A percentile compares a stretch with the other conserved stretches of the same genome.
Evolutionary conservation across 1,140 invertebrate species (phyloP).

Genomic region (Calosoma granatense): DNA sequence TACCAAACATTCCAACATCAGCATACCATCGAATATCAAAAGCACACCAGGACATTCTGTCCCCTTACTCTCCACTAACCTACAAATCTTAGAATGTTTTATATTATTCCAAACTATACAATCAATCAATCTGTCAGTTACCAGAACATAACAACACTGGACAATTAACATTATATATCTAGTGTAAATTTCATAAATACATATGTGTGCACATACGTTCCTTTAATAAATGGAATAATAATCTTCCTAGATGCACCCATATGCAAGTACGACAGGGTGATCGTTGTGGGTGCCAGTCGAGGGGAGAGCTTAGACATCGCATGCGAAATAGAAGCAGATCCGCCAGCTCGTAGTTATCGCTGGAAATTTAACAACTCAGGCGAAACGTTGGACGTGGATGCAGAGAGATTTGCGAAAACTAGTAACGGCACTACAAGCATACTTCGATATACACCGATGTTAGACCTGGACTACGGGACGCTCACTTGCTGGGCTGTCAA

Average conservation of each 20-base stretch:
- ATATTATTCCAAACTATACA: too few relatives aligned
- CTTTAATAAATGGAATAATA: too few relatives aligned
- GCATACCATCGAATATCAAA: too few relatives aligned
- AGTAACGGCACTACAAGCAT: slow-evolving; percentile 56
- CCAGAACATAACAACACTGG: too few relatives aligned
- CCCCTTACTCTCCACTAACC: too few relatives aligned
- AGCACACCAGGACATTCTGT: too few relatives aligned
- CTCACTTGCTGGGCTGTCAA: slow-evolving; percentile 75
- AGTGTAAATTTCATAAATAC: too few relatives aligned
- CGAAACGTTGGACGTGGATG: slow-evolving; percentile 66
- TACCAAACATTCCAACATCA: too few relatives aligned
- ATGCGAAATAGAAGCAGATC: slow-evolving; percentile 80
- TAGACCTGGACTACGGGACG: slow-evolving; percentile 68
- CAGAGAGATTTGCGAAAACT: slow-evolving; percentile 52
- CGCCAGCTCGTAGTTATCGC: slow-evolving; percentile 69
- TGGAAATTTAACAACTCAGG: slow-evolving; percentile 88
- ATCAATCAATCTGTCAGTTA: too few relatives aligned
- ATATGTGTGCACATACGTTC: too few relatives aligned
- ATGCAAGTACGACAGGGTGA: slow-evolving; percentile 61
- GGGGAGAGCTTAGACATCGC: slow-evolving; percentile 72
- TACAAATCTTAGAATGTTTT: too few relatives aligned
- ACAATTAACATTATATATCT: too few relatives aligned
- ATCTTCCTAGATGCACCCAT: slow-evolving; percentile 81
- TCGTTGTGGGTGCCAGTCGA: slow-evolving; percentile 72
- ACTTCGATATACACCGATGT: slow-evolving; percentile 57